These are phyloP conservation scores for Drosophila dunni DNA, from an alignment of 1,140 invertebrate genomes.

Conservation along the genomic window DNA sequence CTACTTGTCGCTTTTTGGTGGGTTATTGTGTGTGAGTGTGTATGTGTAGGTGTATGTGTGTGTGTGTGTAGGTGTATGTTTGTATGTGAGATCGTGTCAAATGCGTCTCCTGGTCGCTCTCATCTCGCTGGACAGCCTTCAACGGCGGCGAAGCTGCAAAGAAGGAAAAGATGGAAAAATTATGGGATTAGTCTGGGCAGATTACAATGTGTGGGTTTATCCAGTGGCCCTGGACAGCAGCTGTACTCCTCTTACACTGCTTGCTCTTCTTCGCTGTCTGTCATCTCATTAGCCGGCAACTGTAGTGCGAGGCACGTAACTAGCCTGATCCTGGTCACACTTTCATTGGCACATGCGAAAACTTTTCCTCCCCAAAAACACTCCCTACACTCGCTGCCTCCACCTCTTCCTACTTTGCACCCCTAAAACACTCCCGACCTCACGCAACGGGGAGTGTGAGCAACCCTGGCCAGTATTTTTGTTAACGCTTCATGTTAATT, in stretches of 20 bases:
- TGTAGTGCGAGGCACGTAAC: slow-evolving; percentile 62
- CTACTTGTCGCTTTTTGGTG: slow-evolving; percentile 7
- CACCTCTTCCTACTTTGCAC: neutral
- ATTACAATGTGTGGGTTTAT: slow-evolving; percentile 24
- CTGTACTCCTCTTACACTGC: neutral
- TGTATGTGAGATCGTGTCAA: slow-evolving; percentile 58
- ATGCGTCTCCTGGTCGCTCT: slow-evolving; percentile 71
- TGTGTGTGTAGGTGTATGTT: slow-evolving; percentile 8
- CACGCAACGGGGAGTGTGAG: neutral
- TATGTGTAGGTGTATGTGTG: slow-evolving; percentile 6
- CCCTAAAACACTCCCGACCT: slow-evolving; percentile 13
- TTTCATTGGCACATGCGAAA: slow-evolving; percentile 59
- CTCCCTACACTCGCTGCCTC: too few species aligned
- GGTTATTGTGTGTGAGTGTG: neutral
- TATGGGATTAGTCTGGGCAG: slow-evolving; percentile 47
- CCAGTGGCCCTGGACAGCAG: slow-evolving; percentile 16
- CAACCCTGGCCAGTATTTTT: slow-evolving; percentile 21
- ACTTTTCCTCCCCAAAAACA: neutral
- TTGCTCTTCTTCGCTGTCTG: neutral
- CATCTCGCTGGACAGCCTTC: slow-evolving; percentile 69
- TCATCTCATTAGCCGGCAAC: slow-evolving; percentile 59
- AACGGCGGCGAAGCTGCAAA: slow-evolving; percentile 71
- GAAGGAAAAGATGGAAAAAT: slow-evolving; percentile 1
- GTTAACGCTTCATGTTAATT: slow-evolving; percentile 65
- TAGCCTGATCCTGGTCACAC: slow-evolving; percentile 62